These are phyloP conservation scores for Gerris lacustris DNA, from an alignment of 2,888 invertebrate genomes.

Conservation along the genomic window DNA sequence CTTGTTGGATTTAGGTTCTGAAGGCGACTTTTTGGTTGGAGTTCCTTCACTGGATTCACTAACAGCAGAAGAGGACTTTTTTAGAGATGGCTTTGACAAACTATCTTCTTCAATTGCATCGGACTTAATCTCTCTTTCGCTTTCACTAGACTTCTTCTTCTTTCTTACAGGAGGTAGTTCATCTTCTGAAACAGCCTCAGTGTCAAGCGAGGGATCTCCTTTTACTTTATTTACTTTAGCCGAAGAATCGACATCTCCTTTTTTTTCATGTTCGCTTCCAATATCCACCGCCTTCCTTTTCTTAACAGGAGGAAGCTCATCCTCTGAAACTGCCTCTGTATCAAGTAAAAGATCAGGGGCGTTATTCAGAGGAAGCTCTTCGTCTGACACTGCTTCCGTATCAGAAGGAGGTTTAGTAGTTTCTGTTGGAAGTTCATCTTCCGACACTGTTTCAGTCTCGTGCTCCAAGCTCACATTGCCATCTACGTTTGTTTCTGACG, in stretches of 20 bases:
- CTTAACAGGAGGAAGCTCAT: constrained; percentile 32
- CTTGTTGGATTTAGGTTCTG: constrained; percentile 34
- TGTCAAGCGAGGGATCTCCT: constrained; percentile 24
- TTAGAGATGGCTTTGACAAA: background rate
- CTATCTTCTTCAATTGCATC: background rate
- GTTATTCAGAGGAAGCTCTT: constrained; percentile 46
- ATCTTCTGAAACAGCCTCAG: constrained; percentile 63
- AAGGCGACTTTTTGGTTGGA: background rate
- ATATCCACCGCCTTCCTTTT: background rate
- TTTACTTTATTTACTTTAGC: background rate
- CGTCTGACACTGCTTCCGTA: constrained; percentile 70
- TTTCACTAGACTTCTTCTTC: constrained; percentile 1
- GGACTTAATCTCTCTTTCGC: too few relatives aligned
- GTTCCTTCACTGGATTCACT: background rate
- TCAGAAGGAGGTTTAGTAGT: constrained; percentile 38
- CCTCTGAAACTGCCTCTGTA: constrained; percentile 49
- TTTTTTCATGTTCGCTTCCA: background rate
- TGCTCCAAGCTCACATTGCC: constrained; percentile 41
- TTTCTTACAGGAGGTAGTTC: constrained; percentile 54
- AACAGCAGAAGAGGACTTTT: background rate
- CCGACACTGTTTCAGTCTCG: constrained; percentile 51
- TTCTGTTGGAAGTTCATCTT: constrained; percentile 31
- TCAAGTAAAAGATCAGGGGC: constrained; percentile 21
- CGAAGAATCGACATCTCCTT: background rate
- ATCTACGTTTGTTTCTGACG: background rate